These are phyloP conservation scores for Anastatus disparis DNA, from an alignment of 1,140 invertebrate genomes.

Conservation along the genomic window DNA sequence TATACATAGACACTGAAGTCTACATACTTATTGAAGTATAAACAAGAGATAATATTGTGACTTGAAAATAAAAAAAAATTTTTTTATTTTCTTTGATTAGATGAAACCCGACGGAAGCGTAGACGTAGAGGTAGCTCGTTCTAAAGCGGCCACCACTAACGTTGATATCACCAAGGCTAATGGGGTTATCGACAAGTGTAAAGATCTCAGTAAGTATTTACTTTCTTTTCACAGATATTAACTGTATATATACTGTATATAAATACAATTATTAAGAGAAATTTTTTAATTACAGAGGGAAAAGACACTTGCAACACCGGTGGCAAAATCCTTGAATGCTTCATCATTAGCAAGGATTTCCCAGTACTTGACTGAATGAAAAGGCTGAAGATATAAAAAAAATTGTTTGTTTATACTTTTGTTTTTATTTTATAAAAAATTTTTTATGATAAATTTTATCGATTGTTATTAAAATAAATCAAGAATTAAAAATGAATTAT, in stretches of 20 bases:
- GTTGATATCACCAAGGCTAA: conserved; percentile 17
- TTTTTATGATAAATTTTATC: background rate
- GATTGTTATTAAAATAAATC: background rate
- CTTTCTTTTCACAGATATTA: background rate
- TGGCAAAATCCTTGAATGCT: conserved; percentile 33
- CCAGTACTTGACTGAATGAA: conserved; percentile 14
- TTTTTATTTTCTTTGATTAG: no score
- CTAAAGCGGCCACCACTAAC: conserved; percentile 7
- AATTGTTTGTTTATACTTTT: background rate
- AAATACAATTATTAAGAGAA: background rate
- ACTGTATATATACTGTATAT: background rate
- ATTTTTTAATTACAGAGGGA: conserved; percentile 18
- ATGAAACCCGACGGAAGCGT: background rate
- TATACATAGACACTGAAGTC: no score
- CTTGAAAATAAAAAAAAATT: background rate
- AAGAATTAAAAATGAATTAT: background rate
- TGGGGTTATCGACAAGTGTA: conserved; percentile 34
- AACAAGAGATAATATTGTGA: no score
- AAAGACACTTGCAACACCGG: conserved; percentile 41
- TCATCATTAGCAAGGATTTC: conserved; percentile 21
- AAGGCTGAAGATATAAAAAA: background rate
- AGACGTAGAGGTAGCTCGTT: conserved; percentile 3
- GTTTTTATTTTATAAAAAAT: background rate
- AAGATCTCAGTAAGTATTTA: conserved; percentile 30
- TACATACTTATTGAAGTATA: no score